Conservation (phyloP, 1,140 invertebrate genomes). For the Nephila pilipes region DNA sequence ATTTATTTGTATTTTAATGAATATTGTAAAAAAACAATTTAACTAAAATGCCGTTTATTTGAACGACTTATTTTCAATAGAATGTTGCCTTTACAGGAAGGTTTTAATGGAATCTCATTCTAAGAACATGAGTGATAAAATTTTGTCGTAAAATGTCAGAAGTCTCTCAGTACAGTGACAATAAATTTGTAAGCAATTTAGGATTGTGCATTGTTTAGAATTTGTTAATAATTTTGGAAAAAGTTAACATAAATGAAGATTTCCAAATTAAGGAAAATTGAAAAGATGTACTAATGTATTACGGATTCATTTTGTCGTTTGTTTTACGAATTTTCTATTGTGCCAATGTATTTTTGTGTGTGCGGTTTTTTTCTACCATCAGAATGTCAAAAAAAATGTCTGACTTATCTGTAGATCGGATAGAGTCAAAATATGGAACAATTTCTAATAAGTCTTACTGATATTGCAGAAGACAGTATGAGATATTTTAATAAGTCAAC, state of each 20-base stretch:
- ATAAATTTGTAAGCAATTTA: background rate
- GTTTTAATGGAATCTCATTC: no score
- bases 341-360: background rate
- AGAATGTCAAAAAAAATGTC: background rate
- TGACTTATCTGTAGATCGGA: background rate
- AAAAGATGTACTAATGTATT: background rate
- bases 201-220: background rate
- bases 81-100: no score
- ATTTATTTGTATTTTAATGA: no score
- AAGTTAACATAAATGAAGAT: background rate
- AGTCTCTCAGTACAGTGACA: no score
- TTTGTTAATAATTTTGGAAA: background rate
- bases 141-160: no score
- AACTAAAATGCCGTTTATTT: no score
- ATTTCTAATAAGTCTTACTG: background rate
- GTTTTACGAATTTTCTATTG: background rate
- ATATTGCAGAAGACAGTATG: background rate
- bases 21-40: no score
- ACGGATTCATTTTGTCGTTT: background rate
- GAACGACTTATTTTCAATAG: no score
- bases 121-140: no score
- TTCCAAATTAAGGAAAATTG: background rate
- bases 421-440: background rate
- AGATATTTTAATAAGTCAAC: background rate
- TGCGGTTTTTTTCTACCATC: background rate